A percentile compares a stretch with the other conserved stretches of the same genome.
These are phyloP conservation scores for Paraplagusia blochii DNA, from an alignment of 2,113 vertebrate species.

Conservation along the genomic window DNA sequence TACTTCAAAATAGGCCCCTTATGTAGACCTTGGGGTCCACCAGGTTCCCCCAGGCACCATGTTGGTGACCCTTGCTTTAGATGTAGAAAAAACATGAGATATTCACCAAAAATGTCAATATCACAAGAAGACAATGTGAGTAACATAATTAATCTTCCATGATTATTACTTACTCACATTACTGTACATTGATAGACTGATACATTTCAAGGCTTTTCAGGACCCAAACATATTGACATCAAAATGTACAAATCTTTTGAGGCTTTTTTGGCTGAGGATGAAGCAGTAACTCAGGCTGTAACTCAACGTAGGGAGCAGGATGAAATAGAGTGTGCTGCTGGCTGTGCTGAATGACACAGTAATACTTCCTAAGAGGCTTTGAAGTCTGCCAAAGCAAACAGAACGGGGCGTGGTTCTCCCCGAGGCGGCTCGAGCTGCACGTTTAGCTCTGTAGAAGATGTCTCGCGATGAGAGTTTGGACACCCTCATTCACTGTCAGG, in stretches of 20 bases:
- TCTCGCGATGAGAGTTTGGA: slow-evolving; percentile 46
- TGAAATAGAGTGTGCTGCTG: slow-evolving; percentile 25
- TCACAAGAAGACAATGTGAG: too few relatives aligned
- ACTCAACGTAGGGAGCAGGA: slow-evolving; percentile 28
- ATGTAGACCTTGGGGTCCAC: too few relatives aligned
- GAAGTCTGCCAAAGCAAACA: slow-evolving; percentile 66
- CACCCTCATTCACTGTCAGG: slow-evolving; percentile 56
- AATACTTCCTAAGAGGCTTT: slow-evolving; percentile 70
- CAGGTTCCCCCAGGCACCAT: too few relatives aligned
- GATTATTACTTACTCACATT: too few relatives aligned
- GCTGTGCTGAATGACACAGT: slow-evolving; percentile 58
- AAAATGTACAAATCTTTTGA: slow-evolving; percentile 20
- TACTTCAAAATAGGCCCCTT: too few relatives aligned
- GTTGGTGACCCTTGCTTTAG: too few relatives aligned
- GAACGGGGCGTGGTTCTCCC: slow-evolving; percentile 51
- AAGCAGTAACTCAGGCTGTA: slow-evolving; percentile 31
- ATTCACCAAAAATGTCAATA: too few relatives aligned
- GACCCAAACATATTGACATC: slow-evolving; percentile 30
- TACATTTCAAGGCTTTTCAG: slow-evolving; percentile 9
- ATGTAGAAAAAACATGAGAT: too few relatives aligned
- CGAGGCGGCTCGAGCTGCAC: slow-evolving; percentile 54
- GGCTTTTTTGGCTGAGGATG: slow-evolving; percentile 12
- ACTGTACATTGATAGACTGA: too few relatives aligned
- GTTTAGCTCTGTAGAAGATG: slow-evolving; percentile 66
- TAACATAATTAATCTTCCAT: background rate